Base-by-base conservation (phyloP, 2,797 vertebrate genomes). In the Amniataba percoides region DNA sequence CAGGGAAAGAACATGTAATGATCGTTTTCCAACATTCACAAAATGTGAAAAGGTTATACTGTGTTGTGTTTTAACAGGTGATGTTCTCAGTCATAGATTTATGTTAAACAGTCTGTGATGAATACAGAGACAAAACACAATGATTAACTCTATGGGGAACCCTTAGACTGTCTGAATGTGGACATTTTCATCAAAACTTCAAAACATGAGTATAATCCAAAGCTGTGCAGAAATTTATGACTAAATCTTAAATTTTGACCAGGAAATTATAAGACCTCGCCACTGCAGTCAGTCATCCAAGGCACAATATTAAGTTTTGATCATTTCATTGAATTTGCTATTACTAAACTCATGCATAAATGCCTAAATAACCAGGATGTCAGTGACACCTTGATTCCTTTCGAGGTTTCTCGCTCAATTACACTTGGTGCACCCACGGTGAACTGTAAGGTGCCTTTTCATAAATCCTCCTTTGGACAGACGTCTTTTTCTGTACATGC, bases 71-170 rank as follows among this genome's bases (percentile, higher is more conserved):
- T 43, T 18, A 61, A 65, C 53, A 53, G 19, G 43, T 62, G 59
- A 48, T 75, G 56, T 73, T 69, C 40, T 70, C 42, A 36, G 27
- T 51, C 7, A 5, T 53, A 60, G 56, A 15, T 76, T 52, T 27
- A 62, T 68, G 57, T 71, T 58, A 23, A 63, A 53, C 4, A 25
- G 19, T 58, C 62, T 56, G 70, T 42, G 45, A 62, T 62, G 19
- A 79, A 74, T 68, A 51, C 25, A 52, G 36, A 67, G 49, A 31
- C 3, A 42, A 52, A 53, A 67, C 31, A 25, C 43, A 58, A 27
- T 67, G 31, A 69, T 74, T 51, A 67, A 39, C 42, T 69, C 58
- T 10, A 45, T 49, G n/a, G 43, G n/a, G 7, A 4, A 36, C 27
- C 34, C 13, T 21, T 15, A 19, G 25, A 67, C 25, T 58, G 36